These are phyloP conservation scores for Pterostichus niger DNA, from an alignment of 2,888 invertebrate genomes.

Conservation along the genomic window DNA sequence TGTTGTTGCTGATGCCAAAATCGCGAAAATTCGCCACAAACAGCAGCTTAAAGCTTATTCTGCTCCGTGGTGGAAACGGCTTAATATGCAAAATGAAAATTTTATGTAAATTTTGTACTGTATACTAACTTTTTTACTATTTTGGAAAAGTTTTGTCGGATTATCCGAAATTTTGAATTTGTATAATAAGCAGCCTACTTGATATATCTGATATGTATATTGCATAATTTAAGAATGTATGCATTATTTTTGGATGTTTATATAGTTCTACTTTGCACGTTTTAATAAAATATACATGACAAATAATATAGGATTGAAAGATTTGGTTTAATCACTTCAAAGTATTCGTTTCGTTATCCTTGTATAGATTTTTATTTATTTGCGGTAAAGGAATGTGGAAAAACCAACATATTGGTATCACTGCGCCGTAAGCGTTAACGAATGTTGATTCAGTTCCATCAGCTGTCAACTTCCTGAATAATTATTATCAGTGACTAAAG, in stretches of 20 bases:
- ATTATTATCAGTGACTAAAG: constrained; percentile 59
- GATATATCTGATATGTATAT: not conserved
- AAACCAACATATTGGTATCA: constrained; percentile 38
- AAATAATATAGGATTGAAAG: no score
- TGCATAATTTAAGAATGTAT: not conserved
- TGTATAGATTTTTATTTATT: no score
- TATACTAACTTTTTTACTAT: constrained; percentile 12
- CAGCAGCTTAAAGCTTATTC: constrained; percentile 54
- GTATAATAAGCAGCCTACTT: not conserved
- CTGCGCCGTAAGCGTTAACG: constrained; percentile 19
- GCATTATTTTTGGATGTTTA: constrained; percentile 5
- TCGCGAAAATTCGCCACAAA: constrained; percentile 63
- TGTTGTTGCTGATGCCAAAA: constrained; percentile 59
- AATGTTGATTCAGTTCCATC: constrained; percentile 48
- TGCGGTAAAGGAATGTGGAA: not conserved
- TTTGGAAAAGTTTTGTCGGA: not conserved
- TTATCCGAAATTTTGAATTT: not conserved
- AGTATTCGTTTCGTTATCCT: no score
- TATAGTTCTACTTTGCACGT: not conserved
- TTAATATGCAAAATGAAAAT: constrained; percentile 42
- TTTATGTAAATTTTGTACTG: constrained; percentile 29
- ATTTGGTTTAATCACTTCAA: no score
- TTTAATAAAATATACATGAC: no score
- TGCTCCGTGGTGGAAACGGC: constrained; percentile 66
- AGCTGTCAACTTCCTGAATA: constrained; percentile 62